phyloP scores from a whole-genome alignment of 2,113 vertebrate species.

The Pongo pygmaeus region DNA sequence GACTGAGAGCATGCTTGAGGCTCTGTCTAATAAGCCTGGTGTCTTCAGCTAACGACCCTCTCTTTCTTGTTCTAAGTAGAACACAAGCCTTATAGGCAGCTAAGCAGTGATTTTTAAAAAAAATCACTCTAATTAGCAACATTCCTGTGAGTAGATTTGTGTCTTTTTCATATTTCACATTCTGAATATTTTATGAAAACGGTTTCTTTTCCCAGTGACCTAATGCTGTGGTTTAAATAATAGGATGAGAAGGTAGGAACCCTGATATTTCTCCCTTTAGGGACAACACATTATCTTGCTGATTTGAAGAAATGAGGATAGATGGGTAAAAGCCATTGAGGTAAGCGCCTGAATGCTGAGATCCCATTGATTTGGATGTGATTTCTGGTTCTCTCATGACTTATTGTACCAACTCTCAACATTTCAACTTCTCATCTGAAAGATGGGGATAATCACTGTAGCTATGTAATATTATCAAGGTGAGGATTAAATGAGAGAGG shows the following conservation, averaged over 20 bases:
- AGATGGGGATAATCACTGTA: background rate
- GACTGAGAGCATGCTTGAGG: background rate
- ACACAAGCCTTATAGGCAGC: background rate
- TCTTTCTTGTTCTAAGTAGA: background rate
- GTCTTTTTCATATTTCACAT: constrained; percentile 59
- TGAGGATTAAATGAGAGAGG: background rate
- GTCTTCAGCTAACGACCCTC: background rate
- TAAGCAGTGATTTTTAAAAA: background rate
- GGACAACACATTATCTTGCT: background rate
- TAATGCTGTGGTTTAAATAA: constrained; percentile 55
- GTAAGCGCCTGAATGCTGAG: background rate
- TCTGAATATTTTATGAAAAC: constrained; percentile 66
- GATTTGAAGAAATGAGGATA: background rate
- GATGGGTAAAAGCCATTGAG: background rate
- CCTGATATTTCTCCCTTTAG: background rate
- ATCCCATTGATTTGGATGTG: background rate
- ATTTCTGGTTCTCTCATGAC: background rate
- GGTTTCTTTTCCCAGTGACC: constrained; percentile 14
- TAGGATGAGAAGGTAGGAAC: background rate
- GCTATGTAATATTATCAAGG: background rate
- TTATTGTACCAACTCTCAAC: background rate
- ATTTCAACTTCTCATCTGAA: background rate
- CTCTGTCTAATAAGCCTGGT: background rate
- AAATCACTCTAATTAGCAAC: constrained; percentile 54
- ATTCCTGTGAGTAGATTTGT: constrained; percentile 39